Evolutionary conservation across 2,113 vertebrate species (phyloP).

Genomic region (Austrofundulus limnaeus): DNA sequence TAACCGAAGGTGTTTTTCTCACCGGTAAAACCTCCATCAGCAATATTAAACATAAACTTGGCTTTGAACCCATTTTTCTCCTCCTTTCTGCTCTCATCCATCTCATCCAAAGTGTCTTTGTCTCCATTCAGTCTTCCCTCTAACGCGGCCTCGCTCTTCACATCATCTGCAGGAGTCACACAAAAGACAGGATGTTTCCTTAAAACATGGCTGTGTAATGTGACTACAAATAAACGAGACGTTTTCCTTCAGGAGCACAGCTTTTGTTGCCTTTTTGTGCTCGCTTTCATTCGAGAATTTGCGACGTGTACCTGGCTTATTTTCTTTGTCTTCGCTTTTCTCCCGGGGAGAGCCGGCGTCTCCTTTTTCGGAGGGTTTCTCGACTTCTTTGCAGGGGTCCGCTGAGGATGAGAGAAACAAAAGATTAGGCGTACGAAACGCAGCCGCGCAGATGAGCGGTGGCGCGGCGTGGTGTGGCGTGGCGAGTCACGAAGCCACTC

Average conservation of each 20-base stretch:
- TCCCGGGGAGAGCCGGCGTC: conserved; percentile 72
- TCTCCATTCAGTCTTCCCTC: conserved; percentile 89
- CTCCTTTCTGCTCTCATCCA: conserved; percentile 86
- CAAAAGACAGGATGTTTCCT: neutral
- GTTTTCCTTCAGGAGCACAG: neutral
- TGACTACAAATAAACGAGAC: neutral
- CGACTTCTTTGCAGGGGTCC: conserved; percentile 78
- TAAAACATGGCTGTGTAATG: neutral
- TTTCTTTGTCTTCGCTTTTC: conserved; percentile 82
- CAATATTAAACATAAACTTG: conserved; percentile 99
- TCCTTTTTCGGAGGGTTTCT: conserved; percentile 80
- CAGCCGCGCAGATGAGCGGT: neutral
- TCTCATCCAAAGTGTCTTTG: conserved; percentile 82
- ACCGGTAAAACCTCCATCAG: conserved; percentile 97
- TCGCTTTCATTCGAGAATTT: conserved; percentile 5
- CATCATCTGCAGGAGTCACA: conserved; percentile 74
- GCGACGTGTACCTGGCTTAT: conserved; percentile 80
- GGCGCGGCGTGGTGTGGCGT: neutral
- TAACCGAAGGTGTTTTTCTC: conserved; percentile 4
- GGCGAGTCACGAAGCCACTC: conserved; percentile 22
- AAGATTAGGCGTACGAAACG: conserved; percentile 12
- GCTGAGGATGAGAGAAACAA: conserved; percentile 62
- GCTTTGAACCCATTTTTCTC: conserved; percentile 85
- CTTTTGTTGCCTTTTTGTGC: neutral
- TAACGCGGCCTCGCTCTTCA: conserved; percentile 81